Evolutionary conservation across 2,797 vertebrate species (phyloP).

Genomic region (Sternotherus odoratus): DNA sequence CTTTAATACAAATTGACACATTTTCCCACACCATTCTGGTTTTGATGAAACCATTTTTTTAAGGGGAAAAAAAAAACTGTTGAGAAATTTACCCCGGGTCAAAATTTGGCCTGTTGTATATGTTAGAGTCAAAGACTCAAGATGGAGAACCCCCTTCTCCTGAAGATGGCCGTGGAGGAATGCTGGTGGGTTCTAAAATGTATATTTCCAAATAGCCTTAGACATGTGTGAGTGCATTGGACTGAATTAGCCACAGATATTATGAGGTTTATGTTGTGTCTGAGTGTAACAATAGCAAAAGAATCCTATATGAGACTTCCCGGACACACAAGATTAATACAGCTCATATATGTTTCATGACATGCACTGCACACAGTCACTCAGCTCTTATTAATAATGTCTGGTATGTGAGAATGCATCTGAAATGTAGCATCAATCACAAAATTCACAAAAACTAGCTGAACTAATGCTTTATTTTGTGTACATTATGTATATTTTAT

Average conservation of each 20-base stretch:
- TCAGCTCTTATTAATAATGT: background rate
- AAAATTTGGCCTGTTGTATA: background rate
- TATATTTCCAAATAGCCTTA: constrained; percentile 23
- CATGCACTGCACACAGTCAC: background rate
- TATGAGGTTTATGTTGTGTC: constrained; percentile 68
- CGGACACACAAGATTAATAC: constrained; percentile 14
- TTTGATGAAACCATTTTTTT: background rate
- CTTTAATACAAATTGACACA: background rate
- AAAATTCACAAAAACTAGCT: background rate
- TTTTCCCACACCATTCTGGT: background rate
- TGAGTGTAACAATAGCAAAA: constrained; percentile 61
- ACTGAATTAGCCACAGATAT: constrained; percentile 61
- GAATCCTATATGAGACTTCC: constrained; percentile 35
- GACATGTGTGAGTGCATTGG: constrained; percentile 43
- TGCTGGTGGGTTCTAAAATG: background rate
- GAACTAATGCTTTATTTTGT: background rate
- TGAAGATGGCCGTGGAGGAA: background rate
- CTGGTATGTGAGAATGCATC: background rate
- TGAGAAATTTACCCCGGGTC: background rate
- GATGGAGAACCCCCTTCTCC: background rate
- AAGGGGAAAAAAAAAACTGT: background rate
- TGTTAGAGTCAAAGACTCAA: background rate
- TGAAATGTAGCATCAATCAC: background rate
- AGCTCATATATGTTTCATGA: constrained; percentile 32
- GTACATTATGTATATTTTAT: accelerated